A percentile compares a stretch with the other conserved stretches of the same genome.
Conservation (phyloP, 64 coral and sea anemone genomes). For the Pocillopora verrucosa region DNA sequence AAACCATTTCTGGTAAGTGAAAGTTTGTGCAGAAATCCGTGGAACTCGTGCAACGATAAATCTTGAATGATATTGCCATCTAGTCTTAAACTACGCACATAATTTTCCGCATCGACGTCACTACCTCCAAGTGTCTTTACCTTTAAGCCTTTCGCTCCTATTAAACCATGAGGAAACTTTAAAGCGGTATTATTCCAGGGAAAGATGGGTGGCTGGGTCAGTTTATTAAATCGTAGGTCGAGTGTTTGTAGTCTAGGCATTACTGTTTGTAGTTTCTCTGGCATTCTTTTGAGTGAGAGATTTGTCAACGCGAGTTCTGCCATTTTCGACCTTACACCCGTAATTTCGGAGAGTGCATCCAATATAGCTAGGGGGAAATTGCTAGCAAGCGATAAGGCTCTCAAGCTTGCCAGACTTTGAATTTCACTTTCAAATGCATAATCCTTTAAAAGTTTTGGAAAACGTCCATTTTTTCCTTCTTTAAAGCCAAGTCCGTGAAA, state of each 20-base stretch:
- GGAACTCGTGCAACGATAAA: constrained; percentile 47
- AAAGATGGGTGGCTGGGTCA: constrained; percentile 58
- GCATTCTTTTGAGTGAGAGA: constrained; percentile 27
- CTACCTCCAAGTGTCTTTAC: background rate
- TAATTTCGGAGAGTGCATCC: background rate
- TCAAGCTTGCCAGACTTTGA: background rate
- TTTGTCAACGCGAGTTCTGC: constrained; percentile 51
- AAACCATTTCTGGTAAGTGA: constrained; percentile 67
- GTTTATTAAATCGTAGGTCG: constrained; percentile 22
- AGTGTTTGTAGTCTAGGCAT: constrained; percentile 73
- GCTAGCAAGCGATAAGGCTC: background rate
- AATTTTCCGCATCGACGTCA: constrained; percentile 33
- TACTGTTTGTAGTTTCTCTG: constrained; percentile 4
- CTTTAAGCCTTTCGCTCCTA: background rate
- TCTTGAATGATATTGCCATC: constrained; percentile 59
- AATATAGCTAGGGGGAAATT: background rate
- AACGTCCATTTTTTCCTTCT: background rate
- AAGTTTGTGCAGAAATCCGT: constrained; percentile 59
- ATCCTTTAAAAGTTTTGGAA: background rate
- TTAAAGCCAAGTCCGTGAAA: background rate
- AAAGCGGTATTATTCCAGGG: constrained; percentile 47
- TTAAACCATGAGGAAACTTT: constrained; percentile 49
- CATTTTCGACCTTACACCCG: constrained; percentile 43
- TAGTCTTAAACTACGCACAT: constrained; percentile 59
- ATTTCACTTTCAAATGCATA: background rate